Evolutionary conservation across 2,113 vertebrate genomes (phyloP), one percentile per base, ranked within the genome.

Genomic region (Nerophis lumbriciformis): DNA sequence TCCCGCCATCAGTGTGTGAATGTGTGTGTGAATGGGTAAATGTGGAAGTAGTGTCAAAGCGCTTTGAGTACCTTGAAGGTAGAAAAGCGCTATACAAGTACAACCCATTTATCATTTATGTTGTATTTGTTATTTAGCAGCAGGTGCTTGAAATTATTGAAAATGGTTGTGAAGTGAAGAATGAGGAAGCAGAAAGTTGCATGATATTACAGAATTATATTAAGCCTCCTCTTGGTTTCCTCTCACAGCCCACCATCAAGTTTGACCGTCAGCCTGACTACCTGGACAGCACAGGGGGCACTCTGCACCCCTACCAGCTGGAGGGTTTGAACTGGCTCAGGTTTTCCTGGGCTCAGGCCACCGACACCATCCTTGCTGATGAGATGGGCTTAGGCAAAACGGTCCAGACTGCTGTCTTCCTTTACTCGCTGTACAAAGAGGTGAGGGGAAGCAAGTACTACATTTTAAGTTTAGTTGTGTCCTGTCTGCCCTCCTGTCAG

Each of bases 311-410:
- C 1, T 99, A 99, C 88, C 96, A 99, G 68, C 92, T 99, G 85
- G 96, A 99, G 85, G 96, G 96, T 4, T 79, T 99, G 68, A 99
- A 99, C 80, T 99, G 96, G 96, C 83, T 99, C 64, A 92, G 96
- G 59, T 99, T 99, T 80, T 99, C 96, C 13, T 99, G 96, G 96
- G 95, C 96, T 64, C 96, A 98, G 83, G 96, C 95, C 77, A 98
- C 96, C 0, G 95, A 98, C 67, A 98, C 96, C 6, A 98, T 99
- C 65, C 79, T 99, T 73, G 96, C 96, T n/a, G 96, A 99, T 72
- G 96, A 99, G 84, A 99, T 99, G 96, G 96, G 96, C 48, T 89
- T 99, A 57, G 96, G 96, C 60, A 99, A 99, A 80, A 99, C 96
- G 0, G 95, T 99, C 2, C 96, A 99, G 86, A 99, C 96, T 0